Conservation (phyloP, 2,888 invertebrate genomes). For the Perizoma affinitatum region DNA sequence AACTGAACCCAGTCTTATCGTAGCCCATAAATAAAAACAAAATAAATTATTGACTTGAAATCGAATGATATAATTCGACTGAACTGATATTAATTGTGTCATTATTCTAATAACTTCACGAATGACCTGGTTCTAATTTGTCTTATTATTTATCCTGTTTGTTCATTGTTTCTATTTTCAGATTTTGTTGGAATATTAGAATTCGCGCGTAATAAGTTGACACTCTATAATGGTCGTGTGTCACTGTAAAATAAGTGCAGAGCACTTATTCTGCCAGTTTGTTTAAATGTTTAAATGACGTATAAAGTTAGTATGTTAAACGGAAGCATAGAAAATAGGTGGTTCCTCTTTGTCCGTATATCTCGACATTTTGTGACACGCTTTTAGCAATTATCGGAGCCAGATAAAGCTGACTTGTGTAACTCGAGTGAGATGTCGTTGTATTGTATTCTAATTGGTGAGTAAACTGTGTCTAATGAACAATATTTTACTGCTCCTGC, state of each 20-base stretch:
- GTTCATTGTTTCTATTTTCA: conserved; percentile 11
- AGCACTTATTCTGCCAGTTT: background rate
- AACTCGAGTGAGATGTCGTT: conserved; percentile 48
- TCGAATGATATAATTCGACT: no score
- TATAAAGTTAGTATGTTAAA: no score
- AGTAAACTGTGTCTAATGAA: conserved; percentile 47
- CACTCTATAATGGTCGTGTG: conserved; percentile 9
- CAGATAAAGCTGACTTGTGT: conserved; percentile 47
- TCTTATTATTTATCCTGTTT: conserved; percentile 6
- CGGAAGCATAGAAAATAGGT: background rate
- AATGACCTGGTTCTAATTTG: background rate
- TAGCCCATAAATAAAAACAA: no score
- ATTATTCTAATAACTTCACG: background rate
- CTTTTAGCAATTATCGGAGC: conserved; percentile 51
- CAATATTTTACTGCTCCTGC: conserved; percentile 12
- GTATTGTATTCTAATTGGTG: conserved; percentile 56
- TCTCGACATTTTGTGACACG: conserved; percentile 52
- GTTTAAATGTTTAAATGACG: no score
- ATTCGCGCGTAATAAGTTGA: background rate
- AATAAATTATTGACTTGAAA: no score
- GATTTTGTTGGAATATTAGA: background rate
- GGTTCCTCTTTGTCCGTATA: conserved; percentile 41
- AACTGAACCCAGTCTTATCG: no score
- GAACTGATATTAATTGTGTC: no score
- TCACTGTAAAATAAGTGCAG: background rate